A percentile compares a stretch with the other conserved stretches of the same genome.
Conservation (phyloP, 2,888 invertebrate genomes). For the Polymixis lichenea region DNA sequence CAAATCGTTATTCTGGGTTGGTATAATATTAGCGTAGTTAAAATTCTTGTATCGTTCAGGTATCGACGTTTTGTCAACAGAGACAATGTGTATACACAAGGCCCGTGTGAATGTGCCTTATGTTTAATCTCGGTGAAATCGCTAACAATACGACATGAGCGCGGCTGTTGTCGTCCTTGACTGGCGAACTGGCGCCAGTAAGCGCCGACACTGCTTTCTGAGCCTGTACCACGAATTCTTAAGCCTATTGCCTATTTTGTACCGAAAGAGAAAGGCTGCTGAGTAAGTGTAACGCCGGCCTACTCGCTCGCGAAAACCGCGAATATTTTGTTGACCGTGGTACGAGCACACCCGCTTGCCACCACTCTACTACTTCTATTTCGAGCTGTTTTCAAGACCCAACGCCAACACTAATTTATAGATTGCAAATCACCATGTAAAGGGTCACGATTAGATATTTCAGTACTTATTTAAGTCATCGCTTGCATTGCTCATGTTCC, state of each 20-base stretch:
- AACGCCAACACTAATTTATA: conserved; percentile 75
- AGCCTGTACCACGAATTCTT: conserved; percentile 66
- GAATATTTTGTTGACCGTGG: conserved; percentile 62
- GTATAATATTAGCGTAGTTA: conserved; percentile 42
- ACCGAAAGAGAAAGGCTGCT: conserved; percentile 70
- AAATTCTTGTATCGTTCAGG: conserved; percentile 42
- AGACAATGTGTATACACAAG: conserved; percentile 36
- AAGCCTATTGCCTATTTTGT: conserved; percentile 74
- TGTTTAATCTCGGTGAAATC: conserved; percentile 65
- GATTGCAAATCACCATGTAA: conserved; percentile 75
- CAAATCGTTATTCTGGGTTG: conserved; percentile 46
- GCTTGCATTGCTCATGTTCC: conserved; percentile 8
- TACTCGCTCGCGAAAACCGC: conserved; percentile 67
- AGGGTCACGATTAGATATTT: conserved; percentile 71
- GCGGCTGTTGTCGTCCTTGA: conserved; percentile 80
- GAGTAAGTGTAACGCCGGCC: conserved; percentile 62
- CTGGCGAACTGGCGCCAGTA: conserved; percentile 81
- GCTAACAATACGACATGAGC: conserved; percentile 70
- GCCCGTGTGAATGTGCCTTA: conserved; percentile 44
- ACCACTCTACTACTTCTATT: conserved; percentile 69
- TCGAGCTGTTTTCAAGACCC: conserved; percentile 69
- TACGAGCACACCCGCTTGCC: conserved; percentile 50
- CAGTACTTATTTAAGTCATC: conserved; percentile 60
- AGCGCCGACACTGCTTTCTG: conserved; percentile 61
- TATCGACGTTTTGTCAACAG: conserved; percentile 58